Base-by-base conservation (phyloP, 35 echinoderm and acorn worm species). In the Anneissia japonica region DNA sequence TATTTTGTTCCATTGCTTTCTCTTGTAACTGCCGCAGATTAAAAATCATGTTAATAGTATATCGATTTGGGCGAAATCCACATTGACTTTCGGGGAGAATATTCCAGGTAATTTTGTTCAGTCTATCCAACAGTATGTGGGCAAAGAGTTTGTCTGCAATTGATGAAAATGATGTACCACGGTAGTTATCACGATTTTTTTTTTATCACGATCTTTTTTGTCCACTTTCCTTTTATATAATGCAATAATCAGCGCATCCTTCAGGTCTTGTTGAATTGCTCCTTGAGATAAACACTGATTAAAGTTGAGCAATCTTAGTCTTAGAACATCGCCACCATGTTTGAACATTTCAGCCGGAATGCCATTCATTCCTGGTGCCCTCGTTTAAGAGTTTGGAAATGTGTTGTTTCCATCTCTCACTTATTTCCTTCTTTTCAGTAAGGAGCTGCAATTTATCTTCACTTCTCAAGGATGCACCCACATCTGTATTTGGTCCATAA, bases 1-100 rank as follows among this genome's bases (percentile, higher is more conserved):
- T 43, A 0, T 84, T 32, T 83, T 90, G 88, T 74, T 90, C 37
- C 3, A 84, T 84, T 21, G 43, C 73, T 73, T 91, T 84, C 74
- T 91, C 83, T 7, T 90, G 82, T 17, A 79, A 29, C 33, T 89
- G 81, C 33, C 87, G 31, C 38, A 89, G 64, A 30, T 78, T 83
- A 21, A 89, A 82, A 31, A 89, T 38, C 79, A 83, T 89, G 39
- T 83, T 45, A 0, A 83, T 83, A 32, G 36, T 9, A 41, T 32
- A 40, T 35, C 81, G 37, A 14, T 10, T 31, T 1, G 81, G 81
- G 35, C 81, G 16, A 30, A 83, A 56, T 40, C 81, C 39, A 31
- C 81, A 83, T n/a, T 64, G n/a, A n/a, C 51, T 64, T 64, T 83
- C 81, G 13, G 81, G 81, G 26, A 83, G 39, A 3, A 83, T 55